Evolutionary conservation across 2,888 invertebrate species (phyloP).

Genomic region (Arctia plantaginis): DNA sequence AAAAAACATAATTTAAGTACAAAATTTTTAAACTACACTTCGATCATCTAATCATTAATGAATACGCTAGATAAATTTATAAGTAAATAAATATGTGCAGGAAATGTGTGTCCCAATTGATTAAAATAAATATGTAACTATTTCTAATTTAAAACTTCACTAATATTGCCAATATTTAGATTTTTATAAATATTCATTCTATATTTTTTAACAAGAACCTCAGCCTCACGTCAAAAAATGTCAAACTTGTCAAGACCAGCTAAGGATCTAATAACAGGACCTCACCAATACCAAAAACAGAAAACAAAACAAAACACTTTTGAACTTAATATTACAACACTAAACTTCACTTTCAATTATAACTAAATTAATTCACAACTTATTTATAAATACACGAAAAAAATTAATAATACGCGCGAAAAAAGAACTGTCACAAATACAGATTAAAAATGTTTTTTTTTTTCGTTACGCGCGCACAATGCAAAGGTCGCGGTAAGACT

Average conservation of each 20-base stretch:
- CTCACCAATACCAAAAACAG: conserved; percentile 16
- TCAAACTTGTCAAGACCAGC: not conserved
- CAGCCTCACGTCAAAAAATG: conserved; percentile 22
- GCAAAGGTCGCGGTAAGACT: conserved; percentile 70
- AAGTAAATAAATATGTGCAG: not conserved
- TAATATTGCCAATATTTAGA: no score
- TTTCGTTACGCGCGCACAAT: conserved; percentile 61
- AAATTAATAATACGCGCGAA: conserved; percentile 25
- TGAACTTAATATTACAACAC: conserved; percentile 16
- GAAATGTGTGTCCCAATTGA: not conserved
- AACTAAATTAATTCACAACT: conserved; percentile 9
- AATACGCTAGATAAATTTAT: no score
- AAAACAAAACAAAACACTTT: conserved; percentile 15
- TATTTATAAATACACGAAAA: conserved; percentile 8
- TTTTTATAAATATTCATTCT: not conserved
- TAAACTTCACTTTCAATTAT: conserved; percentile 16
- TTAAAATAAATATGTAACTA: not conserved
- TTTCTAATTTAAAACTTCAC: not conserved
- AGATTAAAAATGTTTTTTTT: conserved; percentile 44
- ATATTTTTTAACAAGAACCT: conserved; percentile 13
- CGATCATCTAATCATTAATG: no score
- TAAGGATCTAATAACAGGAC: not conserved
- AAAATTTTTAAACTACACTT: no score
- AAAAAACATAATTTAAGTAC: no score
- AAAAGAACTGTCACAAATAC: conserved; percentile 15